Base-by-base conservation (phyloP, 1,140 invertebrate species). In the Drosophila albomicans region DNA sequence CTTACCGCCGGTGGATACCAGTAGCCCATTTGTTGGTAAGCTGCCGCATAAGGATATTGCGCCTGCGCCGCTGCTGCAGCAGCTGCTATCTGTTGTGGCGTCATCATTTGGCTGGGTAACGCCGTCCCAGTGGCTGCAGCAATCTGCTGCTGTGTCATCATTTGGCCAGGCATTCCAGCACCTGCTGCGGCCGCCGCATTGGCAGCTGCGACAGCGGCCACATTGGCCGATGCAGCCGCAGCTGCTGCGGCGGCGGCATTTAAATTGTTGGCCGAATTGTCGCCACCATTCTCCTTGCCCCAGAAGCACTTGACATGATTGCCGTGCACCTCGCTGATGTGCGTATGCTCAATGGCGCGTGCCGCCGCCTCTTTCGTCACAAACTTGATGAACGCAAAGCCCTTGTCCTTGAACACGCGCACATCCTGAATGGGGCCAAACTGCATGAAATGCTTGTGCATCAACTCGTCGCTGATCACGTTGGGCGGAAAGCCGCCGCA, bases 371-470 rank as follows among this genome's bases (percentile, higher is more conserved):
- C 98, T 94, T 99, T 99, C 73, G 97, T 98, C 35, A 97, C 96
- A 94, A 99, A 99, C 93, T 98, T 99, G 93, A 99, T 97, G 93
- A 99, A 99, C 81, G 99, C 98, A 93, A 99, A 99, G 71, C 99
- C 99, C 94, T 99, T 99, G 91, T 99, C 98, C 93, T 99, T 99
- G 94, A 99, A 99, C 67, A 99, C 98, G 93, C 99, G 95, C 79
- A 99, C 97, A 93, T 99, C 99, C 93, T 98, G 96, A 91, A 99
- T 99, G 76, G 95, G 96, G 84, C 99, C 99, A 94, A 97, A 99
- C 63, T 96, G 96, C 82, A 96, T 95, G 93, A 99, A 99, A 66
- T 98, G 98, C 93, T 97, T 97, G 91, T 98, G 97, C 94, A 99
- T 98, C 73, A 99, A 93, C 75, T 99, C 98, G 92, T 99, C 98